Percentiles rank a stretch among this genome's conserved stretches.
Evolutionary conservation across 2,797 vertebrate genomes (phyloP).

Genomic region (Adrianichthys oophorus): DNA sequence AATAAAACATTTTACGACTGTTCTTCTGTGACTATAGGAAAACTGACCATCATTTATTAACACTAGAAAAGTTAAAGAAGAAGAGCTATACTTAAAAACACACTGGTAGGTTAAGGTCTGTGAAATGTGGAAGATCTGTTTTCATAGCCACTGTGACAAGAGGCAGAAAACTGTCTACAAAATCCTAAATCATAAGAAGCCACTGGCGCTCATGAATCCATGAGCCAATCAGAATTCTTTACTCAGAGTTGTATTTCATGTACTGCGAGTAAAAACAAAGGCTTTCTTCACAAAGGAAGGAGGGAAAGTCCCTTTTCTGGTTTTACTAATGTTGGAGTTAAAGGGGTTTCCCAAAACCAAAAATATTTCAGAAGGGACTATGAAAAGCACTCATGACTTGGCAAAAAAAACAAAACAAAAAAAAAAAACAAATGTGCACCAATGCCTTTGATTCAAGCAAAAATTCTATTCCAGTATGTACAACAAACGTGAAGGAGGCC

Average conservation of each 20-base stretch:
- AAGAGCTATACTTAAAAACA: conserved; percentile 10
- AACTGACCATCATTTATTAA: background rate
- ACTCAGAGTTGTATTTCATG: conserved; percentile 19
- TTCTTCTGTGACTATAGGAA: too few relatives aligned
- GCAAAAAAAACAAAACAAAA: conserved; percentile 22
- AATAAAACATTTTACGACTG: too few relatives aligned
- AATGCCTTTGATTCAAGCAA: background rate
- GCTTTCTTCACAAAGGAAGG: conserved; percentile 16
- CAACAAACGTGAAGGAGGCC: background rate
- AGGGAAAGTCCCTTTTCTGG: conserved; percentile 51
- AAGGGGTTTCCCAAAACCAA: conserved; percentile 35
- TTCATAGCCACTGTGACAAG: background rate
- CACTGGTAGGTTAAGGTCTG: conserved; percentile 16
- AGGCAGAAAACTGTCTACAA: background rate
- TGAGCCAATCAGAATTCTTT: background rate
- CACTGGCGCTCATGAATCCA: too few relatives aligned
- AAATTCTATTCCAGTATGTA: background rate
- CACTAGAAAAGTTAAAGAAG: background rate
- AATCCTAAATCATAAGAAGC: too few relatives aligned
- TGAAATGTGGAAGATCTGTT: conserved; percentile 8
- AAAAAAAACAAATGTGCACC: background rate
- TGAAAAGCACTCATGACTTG: conserved; percentile 31
- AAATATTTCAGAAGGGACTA: conserved; percentile 16
- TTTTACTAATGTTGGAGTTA: conserved; percentile 34
- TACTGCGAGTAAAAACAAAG: conserved; percentile 19